phyloP scores from a whole-genome alignment of 2,113 vertebrate genomes.

The Pterocles burchelli region DNA sequence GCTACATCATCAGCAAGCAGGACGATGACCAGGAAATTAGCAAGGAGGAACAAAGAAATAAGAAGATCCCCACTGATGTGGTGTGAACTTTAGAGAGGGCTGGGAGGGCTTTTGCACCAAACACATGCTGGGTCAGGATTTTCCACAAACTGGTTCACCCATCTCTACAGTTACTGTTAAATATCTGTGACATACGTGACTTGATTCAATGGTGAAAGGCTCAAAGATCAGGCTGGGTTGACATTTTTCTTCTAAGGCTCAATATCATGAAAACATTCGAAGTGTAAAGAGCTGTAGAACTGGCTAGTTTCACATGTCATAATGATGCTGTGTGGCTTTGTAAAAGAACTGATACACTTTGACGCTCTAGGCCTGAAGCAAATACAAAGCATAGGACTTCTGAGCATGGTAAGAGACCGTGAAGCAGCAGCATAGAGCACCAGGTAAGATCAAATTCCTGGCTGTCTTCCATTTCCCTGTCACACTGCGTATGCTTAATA shows the following conservation, averaged over 20 bases:
- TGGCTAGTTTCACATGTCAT: conserved; percentile 85
- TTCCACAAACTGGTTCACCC: neutral
- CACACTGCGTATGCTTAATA: conserved; percentile 66
- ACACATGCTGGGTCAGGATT: neutral
- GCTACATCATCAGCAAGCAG: neutral
- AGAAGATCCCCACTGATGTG: neutral
- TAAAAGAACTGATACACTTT: conserved; percentile 82
- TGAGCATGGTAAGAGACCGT: conserved; percentile 78
- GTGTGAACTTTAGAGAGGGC: neutral
- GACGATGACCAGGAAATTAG: neutral
- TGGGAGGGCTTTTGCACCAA: neutral
- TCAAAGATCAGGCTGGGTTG: conserved; percentile 41
- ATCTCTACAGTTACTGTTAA: conserved; percentile 28
- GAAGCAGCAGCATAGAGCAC: conserved; percentile 84
- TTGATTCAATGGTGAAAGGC: conserved; percentile 38
- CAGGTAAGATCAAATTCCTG: conserved; percentile 80
- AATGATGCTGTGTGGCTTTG: conserved; percentile 74
- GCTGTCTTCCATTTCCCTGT: conserved; percentile 75
- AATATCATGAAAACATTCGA: conserved; percentile 76
- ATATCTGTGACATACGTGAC: neutral
- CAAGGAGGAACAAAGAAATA: neutral
- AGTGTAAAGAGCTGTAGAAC: conserved; percentile 80
- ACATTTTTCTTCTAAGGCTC: conserved; percentile 74
- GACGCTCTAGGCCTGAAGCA: conserved; percentile 80
- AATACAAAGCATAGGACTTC: conserved; percentile 60